Percentiles rank a stretch among this genome's conserved stretches.
These are phyloP conservation scores for Myopa testacea DNA, from an alignment of 2,888 invertebrate genomes.

Conservation along the genomic window DNA sequence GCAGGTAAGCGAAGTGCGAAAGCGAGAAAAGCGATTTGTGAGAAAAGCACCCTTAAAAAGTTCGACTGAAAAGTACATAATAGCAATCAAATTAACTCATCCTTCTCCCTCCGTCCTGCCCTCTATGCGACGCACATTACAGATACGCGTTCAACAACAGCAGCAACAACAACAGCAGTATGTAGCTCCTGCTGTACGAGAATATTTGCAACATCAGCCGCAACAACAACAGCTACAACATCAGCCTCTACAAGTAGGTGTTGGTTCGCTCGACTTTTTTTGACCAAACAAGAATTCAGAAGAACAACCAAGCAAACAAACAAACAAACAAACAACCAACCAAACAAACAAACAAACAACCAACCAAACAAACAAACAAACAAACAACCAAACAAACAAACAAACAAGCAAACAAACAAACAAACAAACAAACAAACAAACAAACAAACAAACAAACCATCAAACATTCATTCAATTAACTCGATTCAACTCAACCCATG, in stretches of 20 bases:
- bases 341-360: neutral
- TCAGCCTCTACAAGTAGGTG: conserved; percentile 60
- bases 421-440: neutral
- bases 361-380: too few relatives aligned
- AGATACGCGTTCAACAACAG: conserved; percentile 62
- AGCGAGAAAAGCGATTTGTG: neutral
- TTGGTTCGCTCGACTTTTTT: neutral
- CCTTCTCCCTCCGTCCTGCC: neutral
- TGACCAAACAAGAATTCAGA: neutral
- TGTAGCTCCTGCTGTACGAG: conserved; percentile 66
- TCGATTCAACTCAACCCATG: neutral
- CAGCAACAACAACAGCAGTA: conserved; percentile 59
- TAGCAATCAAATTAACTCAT: neutral
- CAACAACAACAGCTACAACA: conserved; percentile 53
- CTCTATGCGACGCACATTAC: conserved; percentile 29
- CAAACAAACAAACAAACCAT: neutral
- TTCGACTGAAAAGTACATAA: neutral
- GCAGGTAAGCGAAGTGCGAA: conserved; percentile 52
- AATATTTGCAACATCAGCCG: conserved; percentile 62
- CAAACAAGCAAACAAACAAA: too few relatives aligned
- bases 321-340: neutral
- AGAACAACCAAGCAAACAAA: neutral
- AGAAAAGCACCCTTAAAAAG: conserved; percentile 10
- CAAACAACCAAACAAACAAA: too few relatives aligned
- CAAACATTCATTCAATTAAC: neutral